phyloP scores from a whole-genome alignment of 2,113 vertebrate genomes.

The Aspidoscelis tigris region DNA sequence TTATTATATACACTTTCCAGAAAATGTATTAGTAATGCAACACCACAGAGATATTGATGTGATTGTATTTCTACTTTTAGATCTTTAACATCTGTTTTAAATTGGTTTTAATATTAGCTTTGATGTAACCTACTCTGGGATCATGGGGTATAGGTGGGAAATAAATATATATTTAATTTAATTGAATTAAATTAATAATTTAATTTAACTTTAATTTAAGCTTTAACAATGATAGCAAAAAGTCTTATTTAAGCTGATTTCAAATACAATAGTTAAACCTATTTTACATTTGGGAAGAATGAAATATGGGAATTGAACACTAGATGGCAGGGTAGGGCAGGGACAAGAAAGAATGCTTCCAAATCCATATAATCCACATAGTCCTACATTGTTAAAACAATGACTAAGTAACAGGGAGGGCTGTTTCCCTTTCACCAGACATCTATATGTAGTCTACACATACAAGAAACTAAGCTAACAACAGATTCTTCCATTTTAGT shows the following conservation, averaged over 20 bases:
- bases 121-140: too few species aligned
- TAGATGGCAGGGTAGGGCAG: conserved; percentile 74
- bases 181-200: neutral
- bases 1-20: neutral
- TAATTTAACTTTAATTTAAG: neutral
- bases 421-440: accelerated
- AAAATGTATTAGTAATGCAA: neutral
- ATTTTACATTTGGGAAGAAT: neutral
- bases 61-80: neutral
- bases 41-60: neutral
- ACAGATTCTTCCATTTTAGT: neutral
- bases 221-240: too few species aligned
- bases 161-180: too few species aligned
- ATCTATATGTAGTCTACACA: neutral
- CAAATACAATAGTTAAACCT: neutral
- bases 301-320: conserved; percentile 37
- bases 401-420: accelerated
- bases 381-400: neutral
- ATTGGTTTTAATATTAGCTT: too few species aligned
- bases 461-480: neutral
- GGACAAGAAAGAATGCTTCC: neutral
- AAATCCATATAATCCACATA: accelerated
- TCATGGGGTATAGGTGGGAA: too few species aligned
- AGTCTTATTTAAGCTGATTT: neutral
- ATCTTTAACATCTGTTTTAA: neutral